A percentile compares a stretch with the other conserved stretches of the same genome.
These are phyloP conservation scores for Thaumatotibia leucotreta DNA, from an alignment of 1,140 invertebrate species.

Conservation along the genomic window DNA sequence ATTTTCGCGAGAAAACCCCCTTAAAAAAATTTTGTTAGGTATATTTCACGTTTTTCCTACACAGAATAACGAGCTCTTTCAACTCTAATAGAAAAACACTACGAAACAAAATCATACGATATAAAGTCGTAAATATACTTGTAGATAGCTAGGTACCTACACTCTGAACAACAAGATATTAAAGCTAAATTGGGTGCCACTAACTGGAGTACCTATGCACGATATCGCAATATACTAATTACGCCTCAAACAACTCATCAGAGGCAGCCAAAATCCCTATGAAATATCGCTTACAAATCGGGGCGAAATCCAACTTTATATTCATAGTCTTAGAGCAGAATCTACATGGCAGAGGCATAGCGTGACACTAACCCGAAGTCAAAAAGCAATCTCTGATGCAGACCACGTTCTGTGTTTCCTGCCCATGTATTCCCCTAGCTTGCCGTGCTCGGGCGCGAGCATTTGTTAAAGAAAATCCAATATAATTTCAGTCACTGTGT, in stretches of 20 bases:
- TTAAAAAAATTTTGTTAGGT: too few relatives aligned
- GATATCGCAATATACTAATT: background rate
- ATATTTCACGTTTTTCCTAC: too few relatives aligned
- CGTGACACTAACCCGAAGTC: constrained; percentile 29
- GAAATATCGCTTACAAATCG: background rate
- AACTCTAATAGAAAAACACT: too few relatives aligned
- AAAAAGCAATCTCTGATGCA: constrained; percentile 52
- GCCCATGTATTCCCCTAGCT: constrained; percentile 4
- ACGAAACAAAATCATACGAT: too few relatives aligned
- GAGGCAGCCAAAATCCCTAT: background rate
- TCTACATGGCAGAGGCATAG: constrained; percentile 24
- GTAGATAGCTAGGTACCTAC: too few relatives aligned
- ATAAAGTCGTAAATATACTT: too few relatives aligned
- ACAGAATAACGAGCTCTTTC: too few relatives aligned
- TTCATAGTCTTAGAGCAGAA: background rate
- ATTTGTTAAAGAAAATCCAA: background rate
- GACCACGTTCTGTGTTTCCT: constrained; percentile 53
- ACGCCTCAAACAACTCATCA: background rate
- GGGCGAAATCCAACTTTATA: background rate
- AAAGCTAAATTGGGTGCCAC: background rate
- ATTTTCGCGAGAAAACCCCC: too few relatives aligned
- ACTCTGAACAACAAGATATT: background rate
- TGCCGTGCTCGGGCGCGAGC: too few relatives aligned
- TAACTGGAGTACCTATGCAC: background rate
- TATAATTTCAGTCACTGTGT: background rate